A percentile compares a stretch with the other conserved stretches of the same genome.
phyloP scores from a whole-genome alignment of 2,888 invertebrate species.

The Ornithoptera priamus region DNA sequence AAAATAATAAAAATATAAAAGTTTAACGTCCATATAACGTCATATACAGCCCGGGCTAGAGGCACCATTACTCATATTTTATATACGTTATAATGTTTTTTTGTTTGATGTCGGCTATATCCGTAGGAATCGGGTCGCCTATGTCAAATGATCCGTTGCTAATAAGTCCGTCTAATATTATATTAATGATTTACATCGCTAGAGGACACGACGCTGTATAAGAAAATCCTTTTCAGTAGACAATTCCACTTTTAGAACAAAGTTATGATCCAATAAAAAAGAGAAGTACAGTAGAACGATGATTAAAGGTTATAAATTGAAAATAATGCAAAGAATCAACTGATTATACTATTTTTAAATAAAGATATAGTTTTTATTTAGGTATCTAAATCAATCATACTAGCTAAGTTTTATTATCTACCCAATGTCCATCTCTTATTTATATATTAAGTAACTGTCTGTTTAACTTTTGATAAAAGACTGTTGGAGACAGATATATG shows the following conservation, averaged over 20 bases:
- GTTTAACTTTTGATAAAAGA: too few relatives aligned
- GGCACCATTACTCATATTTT: conserved; percentile 22
- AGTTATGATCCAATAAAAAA: conserved; percentile 18
- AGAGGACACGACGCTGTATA: conserved; percentile 21
- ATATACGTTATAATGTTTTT: conserved; percentile 36
- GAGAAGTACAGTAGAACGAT: not conserved
- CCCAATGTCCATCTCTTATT: too few relatives aligned
- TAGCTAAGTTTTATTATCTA: too few relatives aligned
- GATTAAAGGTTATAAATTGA: too few relatives aligned
- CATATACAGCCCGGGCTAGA: not conserved
- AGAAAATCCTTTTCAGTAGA: conserved; percentile 21
- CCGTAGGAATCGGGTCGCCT: conserved; percentile 32
- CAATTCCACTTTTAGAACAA: conserved; percentile 17
- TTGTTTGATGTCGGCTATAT: conserved; percentile 36
- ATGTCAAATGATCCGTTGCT: conserved; percentile 39
- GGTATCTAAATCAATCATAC: too few relatives aligned
- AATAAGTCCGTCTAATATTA: conserved; percentile 42
- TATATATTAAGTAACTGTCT: too few relatives aligned
- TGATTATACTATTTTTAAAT: too few relatives aligned
- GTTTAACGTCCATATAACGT: too few relatives aligned
- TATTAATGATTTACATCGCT: conserved; percentile 25
- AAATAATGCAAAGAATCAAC: too few relatives aligned
- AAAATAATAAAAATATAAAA: too few relatives aligned
- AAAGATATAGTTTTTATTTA: too few relatives aligned
- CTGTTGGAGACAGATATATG: too few relatives aligned